These are phyloP conservation scores for Lasioglossum calceatum DNA, from an alignment of 2,888 invertebrate genomes.

Conservation along the genomic window DNA sequence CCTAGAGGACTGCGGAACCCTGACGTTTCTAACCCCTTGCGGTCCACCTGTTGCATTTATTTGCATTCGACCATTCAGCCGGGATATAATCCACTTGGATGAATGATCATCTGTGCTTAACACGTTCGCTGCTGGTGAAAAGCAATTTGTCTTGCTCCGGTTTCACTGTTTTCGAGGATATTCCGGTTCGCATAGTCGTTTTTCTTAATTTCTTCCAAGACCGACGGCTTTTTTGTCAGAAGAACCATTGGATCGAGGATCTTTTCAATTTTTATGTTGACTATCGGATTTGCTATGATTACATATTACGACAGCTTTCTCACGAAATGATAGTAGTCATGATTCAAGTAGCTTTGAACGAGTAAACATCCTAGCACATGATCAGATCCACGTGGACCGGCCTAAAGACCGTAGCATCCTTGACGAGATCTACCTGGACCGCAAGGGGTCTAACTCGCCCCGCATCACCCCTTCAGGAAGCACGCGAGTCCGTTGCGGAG, in stretches of 20 bases:
- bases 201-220: background rate
- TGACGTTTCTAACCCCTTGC: conserved; percentile 31
- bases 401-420: too few species aligned
- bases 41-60: conserved; percentile 25
- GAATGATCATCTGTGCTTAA: background rate
- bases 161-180: background rate
- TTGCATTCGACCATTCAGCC: background rate
- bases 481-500: background rate
- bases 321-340: too few species aligned
- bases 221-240: background rate
- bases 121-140: background rate
- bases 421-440: conserved; percentile 3
- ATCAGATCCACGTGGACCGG: conserved; percentile 3
- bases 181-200: background rate
- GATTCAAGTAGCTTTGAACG: background rate
- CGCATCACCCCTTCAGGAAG: conserved; percentile 25
- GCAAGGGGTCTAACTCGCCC: conserved; percentile 35
- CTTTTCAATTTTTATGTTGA: too few species aligned
- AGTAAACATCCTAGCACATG: background rate
- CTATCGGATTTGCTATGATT: too few species aligned
- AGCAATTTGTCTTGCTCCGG: background rate
- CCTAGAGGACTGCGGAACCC: background rate
- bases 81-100: background rate
- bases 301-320: too few species aligned
- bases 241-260: background rate